Base-by-base conservation (phyloP, 2,113 vertebrate species). In the Eublepharis macularius region DNA sequence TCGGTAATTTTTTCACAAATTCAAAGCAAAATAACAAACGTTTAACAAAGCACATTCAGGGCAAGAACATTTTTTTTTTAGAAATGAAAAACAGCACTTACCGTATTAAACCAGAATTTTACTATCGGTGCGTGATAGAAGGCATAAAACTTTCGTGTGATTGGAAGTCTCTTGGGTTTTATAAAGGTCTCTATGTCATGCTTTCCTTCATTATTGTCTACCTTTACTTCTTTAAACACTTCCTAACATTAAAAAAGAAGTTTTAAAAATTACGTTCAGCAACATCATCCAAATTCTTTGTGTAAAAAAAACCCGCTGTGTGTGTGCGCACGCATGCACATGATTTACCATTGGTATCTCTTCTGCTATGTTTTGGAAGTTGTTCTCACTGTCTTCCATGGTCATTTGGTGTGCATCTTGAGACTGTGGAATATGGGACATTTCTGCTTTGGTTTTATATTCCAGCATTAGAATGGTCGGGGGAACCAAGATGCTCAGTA, bases 41-140 rank as follows among this genome's bases (percentile, higher is more conserved):
- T 83, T 45, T 36, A 10, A 29, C 21, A 41, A 47, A 34, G 49
- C 26, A 39, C 13, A 49, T 45, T 36, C 16, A 13, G 41, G 32
- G 2, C 19, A 63, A 54, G 21, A 0, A 68, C 9, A 66, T 45
- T 8, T 24, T 68, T 13, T 10, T 19, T 4, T 7, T 21, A 19
- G 19, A 24, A 17, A 60, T 41, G 41, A 57, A 26, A 60, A 47
- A 6, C 16, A 69, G 79, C 49, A 68, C 76, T 95, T 95, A 99
- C 99, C 92, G 98, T 99, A 92, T 99, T 99, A 94, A 98, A 98
- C 98, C 99, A 99, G 95, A 99, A 99, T 94, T 99, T 99, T 93
- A 99, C 99, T 89, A 99, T 99, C 63, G 99, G 99, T 81, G 99
- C 98, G 80, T 98, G 98, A 96, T 99, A 99, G 95, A 99, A 99